A percentile compares a stretch with the other conserved stretches of the same genome.
Evolutionary conservation across 2,888 invertebrate genomes (phyloP).

Genomic region (Acanthacorydalis orientalis): DNA sequence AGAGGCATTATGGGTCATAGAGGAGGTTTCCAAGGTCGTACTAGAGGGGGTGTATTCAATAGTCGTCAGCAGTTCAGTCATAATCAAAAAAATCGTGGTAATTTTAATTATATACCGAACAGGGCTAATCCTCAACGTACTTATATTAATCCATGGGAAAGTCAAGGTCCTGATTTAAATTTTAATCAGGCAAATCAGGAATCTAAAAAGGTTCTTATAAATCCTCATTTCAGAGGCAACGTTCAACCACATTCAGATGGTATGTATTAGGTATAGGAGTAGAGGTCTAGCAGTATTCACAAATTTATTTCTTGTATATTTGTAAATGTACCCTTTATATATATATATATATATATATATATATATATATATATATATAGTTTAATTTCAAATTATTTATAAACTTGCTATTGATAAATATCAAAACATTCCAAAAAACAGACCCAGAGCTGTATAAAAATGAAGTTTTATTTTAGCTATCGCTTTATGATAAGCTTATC

Average conservation of each 20-base stretch:
- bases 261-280: constrained; percentile 18
- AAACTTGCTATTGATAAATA: no score
- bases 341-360: no score
- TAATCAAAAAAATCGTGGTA: background rate
- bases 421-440: no score
- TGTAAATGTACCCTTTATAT: no score
- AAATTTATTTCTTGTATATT: no score
- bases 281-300: no score
- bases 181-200: background rate
- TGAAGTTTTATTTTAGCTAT: no score
- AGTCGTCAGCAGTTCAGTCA: background rate
- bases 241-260: constrained; percentile 36
- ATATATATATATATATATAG: no score
- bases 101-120: constrained; percentile 1
- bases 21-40: constrained; percentile 4
- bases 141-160: constrained; percentile 2
- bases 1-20: background rate
- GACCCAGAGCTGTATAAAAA: no score
- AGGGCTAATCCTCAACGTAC: background rate
- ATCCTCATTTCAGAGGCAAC: constrained; percentile 46
- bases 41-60: constrained; percentile 4
- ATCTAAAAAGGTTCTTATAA: constrained; percentile 44
- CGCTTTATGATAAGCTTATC: no score
- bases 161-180: background rate
- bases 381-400: no score